Conservation (phyloP, 2,113 vertebrate genomes). For the Scomber japonicus region DNA sequence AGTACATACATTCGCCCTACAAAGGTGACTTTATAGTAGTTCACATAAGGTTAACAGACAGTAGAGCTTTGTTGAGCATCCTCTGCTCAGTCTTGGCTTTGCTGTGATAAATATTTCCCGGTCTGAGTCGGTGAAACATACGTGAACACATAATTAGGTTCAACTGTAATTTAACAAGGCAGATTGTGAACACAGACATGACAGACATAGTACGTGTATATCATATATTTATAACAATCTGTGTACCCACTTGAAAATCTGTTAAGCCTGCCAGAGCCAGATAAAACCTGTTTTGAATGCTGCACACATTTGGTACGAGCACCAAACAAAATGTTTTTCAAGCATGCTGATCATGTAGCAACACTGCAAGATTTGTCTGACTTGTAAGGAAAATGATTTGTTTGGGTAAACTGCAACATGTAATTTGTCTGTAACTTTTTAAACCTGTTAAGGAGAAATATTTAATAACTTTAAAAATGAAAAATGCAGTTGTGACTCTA, state of each 20-base stretch:
- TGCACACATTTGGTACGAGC: constrained; percentile 24
- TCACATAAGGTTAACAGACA: background rate
- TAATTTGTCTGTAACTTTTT: constrained; percentile 15
- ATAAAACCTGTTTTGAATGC: constrained; percentile 56
- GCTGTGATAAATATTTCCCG: background rate
- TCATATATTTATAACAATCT: constrained; percentile 60
- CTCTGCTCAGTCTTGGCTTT: background rate
- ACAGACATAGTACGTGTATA: constrained; percentile 20
- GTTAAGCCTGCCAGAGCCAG: constrained; percentile 31
- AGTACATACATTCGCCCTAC: background rate
- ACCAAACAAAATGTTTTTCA: constrained; percentile 39
- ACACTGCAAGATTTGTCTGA: constrained; percentile 34
- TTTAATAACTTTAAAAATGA: constrained; percentile 1
- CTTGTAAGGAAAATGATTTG: background rate
- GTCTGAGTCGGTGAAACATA: background rate
- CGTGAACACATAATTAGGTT: constrained; percentile 11
- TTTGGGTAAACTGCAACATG: constrained; percentile 28
- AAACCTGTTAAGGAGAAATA: background rate
- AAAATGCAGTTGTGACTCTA: constrained; percentile 2
- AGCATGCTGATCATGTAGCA: constrained; percentile 30
- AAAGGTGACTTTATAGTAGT: background rate
- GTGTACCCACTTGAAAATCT: constrained; percentile 36
- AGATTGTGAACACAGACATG: constrained; percentile 27
- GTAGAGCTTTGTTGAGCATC: background rate
- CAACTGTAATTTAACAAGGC: constrained; percentile 2